Percentiles rank a stretch among this genome's conserved stretches.
Evolutionary conservation across 53 echinoderm and acorn worm species (phyloP).

Genomic region (Henricia sp.): DNA sequence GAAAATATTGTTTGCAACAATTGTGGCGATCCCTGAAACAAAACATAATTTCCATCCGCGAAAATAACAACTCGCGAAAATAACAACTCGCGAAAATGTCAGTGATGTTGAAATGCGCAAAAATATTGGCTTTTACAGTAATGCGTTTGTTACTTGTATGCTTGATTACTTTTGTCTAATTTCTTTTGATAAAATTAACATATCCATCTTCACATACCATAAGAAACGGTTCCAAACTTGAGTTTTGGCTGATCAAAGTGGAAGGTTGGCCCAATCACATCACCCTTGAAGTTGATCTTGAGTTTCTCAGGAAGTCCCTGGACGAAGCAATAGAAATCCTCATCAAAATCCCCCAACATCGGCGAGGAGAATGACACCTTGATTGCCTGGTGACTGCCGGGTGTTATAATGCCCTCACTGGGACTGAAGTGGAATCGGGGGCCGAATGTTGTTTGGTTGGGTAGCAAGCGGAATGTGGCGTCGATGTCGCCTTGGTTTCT

Average conservation of each 20-base stretch:
- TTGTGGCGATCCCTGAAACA: too few species aligned
- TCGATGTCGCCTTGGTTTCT: constrained; percentile 97
- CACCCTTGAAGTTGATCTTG: constrained; percentile 85
- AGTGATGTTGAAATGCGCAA: too few species aligned
- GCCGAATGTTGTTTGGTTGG: constrained; percentile 89
- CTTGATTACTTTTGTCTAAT: too few species aligned
- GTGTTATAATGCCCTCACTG: constrained; percentile 78
- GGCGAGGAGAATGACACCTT: constrained; percentile 91
- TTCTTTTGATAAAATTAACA: too few species aligned
- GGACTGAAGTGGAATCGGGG: constrained; percentile 90
- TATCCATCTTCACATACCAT: constrained; percentile 91
- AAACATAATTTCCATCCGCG: too few species aligned
- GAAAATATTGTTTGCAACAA: too few species aligned
- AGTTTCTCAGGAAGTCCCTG: constrained; percentile 86
- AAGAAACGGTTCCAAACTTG: constrained; percentile 96
- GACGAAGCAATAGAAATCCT: constrained; percentile 84
- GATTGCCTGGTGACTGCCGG: constrained; percentile 91
- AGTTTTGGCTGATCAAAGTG: constrained; percentile 96
- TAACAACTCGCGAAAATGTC: too few species aligned
- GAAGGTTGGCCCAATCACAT: constrained; percentile 98
- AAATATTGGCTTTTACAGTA: too few species aligned
- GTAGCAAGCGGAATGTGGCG: constrained; percentile 79
- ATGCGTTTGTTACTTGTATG: too few species aligned
- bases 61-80: too few species aligned
- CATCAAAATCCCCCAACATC: constrained; percentile 89